Evolutionary conservation across 1,140 invertebrate genomes (phyloP).

Genomic region (Cydia amplana): DNA sequence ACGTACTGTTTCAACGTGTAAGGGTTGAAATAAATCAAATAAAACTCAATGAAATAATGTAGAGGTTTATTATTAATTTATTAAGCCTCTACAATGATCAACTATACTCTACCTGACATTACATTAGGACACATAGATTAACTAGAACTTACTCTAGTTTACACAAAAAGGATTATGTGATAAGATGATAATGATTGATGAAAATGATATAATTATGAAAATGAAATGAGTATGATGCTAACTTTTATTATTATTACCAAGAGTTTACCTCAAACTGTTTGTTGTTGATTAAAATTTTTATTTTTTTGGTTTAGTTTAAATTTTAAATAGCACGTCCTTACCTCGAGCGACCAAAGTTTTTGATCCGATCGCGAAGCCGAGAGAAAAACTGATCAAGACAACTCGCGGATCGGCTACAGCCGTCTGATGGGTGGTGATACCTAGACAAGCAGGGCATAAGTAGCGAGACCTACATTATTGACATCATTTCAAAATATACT

Average conservation of each 20-base stretch:
- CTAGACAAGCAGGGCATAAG: constrained; percentile 68
- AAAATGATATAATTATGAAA: not conserved
- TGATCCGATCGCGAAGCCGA: constrained; percentile 63
- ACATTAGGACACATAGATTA: not conserved
- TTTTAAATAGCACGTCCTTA: constrained; percentile 59
- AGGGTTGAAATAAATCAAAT: too few species aligned
- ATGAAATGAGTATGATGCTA: not conserved
- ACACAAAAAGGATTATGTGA: not conserved
- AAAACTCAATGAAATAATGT: too few species aligned
- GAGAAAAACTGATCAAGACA: constrained; percentile 72
- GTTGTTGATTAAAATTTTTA: not conserved
- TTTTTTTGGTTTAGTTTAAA: not conserved
- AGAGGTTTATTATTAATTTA: not conserved
- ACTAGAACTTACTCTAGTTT: not conserved
- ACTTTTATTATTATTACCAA: too few species aligned
- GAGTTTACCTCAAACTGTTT: not conserved
- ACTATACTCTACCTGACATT: not conserved
- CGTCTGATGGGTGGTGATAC: constrained; percentile 70
- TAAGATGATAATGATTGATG: not conserved
- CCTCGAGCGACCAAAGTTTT: constrained; percentile 75
- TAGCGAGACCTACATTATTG: constrained; percentile 41
- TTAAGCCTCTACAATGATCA: not conserved
- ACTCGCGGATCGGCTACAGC: constrained; percentile 68
- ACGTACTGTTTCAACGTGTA: too few species aligned
- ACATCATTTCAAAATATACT: not conserved